phyloP scores from a whole-genome alignment of 2,888 invertebrate genomes.

The Allygus modestus region DNA sequence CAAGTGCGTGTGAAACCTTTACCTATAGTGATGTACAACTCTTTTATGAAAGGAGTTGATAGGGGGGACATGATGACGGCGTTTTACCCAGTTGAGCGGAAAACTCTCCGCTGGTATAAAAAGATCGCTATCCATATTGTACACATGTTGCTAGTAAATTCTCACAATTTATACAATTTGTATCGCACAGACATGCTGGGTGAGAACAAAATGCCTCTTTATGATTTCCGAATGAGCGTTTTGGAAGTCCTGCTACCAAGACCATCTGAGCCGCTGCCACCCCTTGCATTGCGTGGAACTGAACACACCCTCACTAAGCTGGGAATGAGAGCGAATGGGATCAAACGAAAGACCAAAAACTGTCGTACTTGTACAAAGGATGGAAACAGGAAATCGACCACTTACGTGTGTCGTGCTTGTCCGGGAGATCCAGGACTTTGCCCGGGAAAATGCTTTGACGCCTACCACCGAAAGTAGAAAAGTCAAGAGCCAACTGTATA shows the following conservation, averaged over 20 bases:
- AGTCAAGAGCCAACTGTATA: too few species aligned
- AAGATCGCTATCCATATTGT: neutral
- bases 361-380: too few species aligned
- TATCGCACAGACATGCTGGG: neutral
- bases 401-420: neutral
- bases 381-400: too few species aligned
- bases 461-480: neutral
- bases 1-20: neutral
- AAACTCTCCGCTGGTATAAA: slow-evolving; percentile 4
- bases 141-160: neutral
- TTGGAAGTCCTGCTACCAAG: neutral
- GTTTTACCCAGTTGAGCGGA: neutral
- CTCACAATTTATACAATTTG: neutral
- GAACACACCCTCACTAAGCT: neutral
- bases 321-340: neutral
- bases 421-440: neutral
- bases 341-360: neutral
- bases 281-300: neutral
- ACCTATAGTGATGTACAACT: neutral
- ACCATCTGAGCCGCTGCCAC: neutral
- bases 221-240: neutral
- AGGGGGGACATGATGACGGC: slow-evolving; percentile 14
- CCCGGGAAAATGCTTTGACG: neutral
- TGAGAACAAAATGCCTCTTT: neutral
- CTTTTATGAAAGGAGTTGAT: neutral